Evolutionary conservation across 2,797 vertebrate genomes (phyloP), one percentile per base, ranked within the genome.

Genomic region (Alexandromys oeconomus): DNA sequence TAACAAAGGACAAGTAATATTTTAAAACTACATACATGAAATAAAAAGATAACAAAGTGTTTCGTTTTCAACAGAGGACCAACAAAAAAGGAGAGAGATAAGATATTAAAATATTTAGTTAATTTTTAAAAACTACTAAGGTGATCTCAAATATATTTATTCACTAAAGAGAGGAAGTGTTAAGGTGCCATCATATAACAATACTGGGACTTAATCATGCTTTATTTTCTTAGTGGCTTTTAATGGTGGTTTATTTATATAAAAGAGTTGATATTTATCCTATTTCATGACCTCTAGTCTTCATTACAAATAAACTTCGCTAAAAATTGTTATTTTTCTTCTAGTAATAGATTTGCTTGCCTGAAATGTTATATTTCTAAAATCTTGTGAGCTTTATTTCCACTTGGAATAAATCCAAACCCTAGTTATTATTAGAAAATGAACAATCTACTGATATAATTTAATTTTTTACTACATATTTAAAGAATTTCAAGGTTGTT

Each of bases 21-120:
- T 85, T 92, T 78, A 74, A 95, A 92, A 14, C 9, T 90, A 63
- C 14, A 46, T 4, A 76, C 80, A 46, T 92, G 77, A 85, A 74
- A 13, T 88, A 29, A 78, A 95, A 89, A 34, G 37, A 78, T 12
- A 46, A 59, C 31, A 84, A 77, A 87, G 29, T 25, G 0, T 92
- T 86, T 78, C 2, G 46, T 93, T 89, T 69, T 90, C 31, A 82
- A 3, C 3, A 65, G 14, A 2, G 67, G 63, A 31, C n/a, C 82
- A 69, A 51, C 46, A 86, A 74, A 59, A 82, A 19, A 89, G 54
- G 23, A 23, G 69, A 65, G 6, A 46, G 34, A 25, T 43, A 88
- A n/a, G 2, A 27, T 0, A 80, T 89, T 51, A 31, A 79, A 92
- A 34, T n/a, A 51, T 43, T 3, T 31, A 80, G 4, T 13, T 46